Evolutionary conservation across 2,797 vertebrate genomes (phyloP).

Genomic region (Notolabrus celidotus): DNA sequence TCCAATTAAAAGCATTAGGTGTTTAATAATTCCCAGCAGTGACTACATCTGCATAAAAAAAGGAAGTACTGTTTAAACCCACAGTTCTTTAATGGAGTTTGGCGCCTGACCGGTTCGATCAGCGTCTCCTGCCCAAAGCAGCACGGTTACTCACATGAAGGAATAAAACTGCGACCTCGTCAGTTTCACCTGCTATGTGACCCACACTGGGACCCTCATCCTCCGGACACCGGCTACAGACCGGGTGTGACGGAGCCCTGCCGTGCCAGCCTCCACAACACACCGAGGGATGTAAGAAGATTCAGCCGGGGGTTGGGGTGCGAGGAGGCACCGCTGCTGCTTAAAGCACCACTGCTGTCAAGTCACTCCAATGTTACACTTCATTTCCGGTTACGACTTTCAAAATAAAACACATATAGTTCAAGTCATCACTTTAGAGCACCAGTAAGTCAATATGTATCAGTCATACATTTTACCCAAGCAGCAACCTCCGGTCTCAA

Average conservation of each 20-base stretch:
- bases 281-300: slow-evolving; percentile 72
- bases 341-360: slow-evolving; percentile 17
- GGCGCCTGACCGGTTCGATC: slow-evolving; percentile 34
- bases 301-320: slow-evolving; percentile 79
- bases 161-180: slow-evolving; percentile 61
- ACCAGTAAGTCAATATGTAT: not conserved
- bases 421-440: accelerated
- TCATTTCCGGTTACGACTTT: not conserved
- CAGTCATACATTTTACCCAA: no score
- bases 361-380: accelerated
- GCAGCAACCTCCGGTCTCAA: no score
- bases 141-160: slow-evolving; percentile 77
- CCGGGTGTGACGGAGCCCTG: slow-evolving; percentile 56
- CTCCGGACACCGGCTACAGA: slow-evolving; percentile 45
- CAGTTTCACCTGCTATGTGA: slow-evolving; percentile 57
- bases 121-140: slow-evolving; percentile 32
- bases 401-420: slow-evolving; percentile 37
- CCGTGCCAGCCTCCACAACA: slow-evolving; percentile 71
- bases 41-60: not conserved
- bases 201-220: slow-evolving; percentile 51
- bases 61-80: slow-evolving; percentile 4
- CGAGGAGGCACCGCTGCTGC: slow-evolving; percentile 67
- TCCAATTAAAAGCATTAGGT: not conserved
- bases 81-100: slow-evolving; percentile 36
- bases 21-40: not conserved